Conservation (phyloP, 2,797 vertebrate species). For the Hafferia zeledoni region DNA sequence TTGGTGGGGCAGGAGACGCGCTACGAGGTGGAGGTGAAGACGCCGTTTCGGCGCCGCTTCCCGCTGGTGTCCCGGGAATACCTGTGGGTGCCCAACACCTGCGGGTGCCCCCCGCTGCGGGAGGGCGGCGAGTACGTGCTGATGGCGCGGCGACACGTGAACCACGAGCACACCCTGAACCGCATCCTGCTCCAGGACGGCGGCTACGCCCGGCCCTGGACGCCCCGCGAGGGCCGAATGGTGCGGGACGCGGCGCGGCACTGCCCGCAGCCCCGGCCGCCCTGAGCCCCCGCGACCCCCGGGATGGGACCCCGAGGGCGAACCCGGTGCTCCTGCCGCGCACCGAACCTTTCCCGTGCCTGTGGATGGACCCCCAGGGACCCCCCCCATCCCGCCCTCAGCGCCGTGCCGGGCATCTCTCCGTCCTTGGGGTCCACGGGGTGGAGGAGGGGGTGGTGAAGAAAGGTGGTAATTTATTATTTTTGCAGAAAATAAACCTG, state of each 20-base stretch:
- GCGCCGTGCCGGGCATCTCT: fast-evolving
- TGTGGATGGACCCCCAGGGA: background rate
- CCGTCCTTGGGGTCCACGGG: background rate
- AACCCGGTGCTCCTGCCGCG: fast-evolving
- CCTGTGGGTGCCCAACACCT: constrained; percentile 76
- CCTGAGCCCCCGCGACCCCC: background rate
- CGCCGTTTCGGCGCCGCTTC: constrained; percentile 67
- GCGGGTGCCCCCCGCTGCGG: constrained; percentile 73
- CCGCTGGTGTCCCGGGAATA: constrained; percentile 74
- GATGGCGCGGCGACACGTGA: constrained; percentile 73
- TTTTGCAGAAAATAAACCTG: constrained; percentile 32
- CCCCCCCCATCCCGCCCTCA: fast-evolving
- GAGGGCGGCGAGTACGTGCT: constrained; percentile 72
- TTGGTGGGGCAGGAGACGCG: constrained; percentile 74
- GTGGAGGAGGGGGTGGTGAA: background rate
- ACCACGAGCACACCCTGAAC: constrained; percentile 78
- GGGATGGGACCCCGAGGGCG: background rate
- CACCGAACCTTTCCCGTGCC: fast-evolving
- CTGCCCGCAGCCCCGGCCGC: constrained; percentile 3
- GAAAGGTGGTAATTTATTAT: background rate
- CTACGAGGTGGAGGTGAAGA: constrained; percentile 75
- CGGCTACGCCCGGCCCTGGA: constrained; percentile 76
- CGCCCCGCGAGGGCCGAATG: constrained; percentile 70
- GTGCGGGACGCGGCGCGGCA: constrained; percentile 31
- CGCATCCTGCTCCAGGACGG: constrained; percentile 69